A percentile compares a stretch with the other conserved stretches of the same genome.
These are phyloP conservation scores for Maniola hyperantus DNA, from an alignment of 2,888 invertebrate genomes.

Conservation along the genomic window DNA sequence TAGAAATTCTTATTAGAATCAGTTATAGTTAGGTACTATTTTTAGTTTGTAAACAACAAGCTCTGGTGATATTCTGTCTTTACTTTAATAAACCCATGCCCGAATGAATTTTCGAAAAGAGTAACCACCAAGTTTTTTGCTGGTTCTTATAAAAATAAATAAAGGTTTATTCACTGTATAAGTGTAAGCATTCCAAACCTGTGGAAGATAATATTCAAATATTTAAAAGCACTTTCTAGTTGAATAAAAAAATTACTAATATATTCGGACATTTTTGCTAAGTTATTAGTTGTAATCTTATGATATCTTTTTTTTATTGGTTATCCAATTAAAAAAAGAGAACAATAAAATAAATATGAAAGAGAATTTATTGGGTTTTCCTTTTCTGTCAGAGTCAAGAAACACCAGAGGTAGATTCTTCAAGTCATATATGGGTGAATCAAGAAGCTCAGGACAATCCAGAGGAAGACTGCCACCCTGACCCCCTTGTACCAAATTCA, in stretches of 20 bases:
- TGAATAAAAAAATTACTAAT: no score
- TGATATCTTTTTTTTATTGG: no score
- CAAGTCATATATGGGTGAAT: conserved; percentile 62
- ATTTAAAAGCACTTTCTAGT: no score
- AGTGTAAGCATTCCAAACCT: no score
- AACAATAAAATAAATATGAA: conserved; percentile 10
- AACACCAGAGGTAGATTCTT: conserved; percentile 57
- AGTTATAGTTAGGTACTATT: background rate
- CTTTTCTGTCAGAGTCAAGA: conserved; percentile 52
- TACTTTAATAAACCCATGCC: no score
- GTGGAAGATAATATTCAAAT: no score
- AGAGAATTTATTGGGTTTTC: conserved; percentile 13
- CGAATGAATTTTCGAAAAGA: no score
- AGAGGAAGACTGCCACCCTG: conserved; percentile 54
- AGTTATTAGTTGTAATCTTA: no score
- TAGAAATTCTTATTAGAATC: conserved; percentile 2
- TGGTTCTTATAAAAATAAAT: no score
- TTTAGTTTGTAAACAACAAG: background rate
- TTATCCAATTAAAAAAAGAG: background rate
- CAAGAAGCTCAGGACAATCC: conserved; percentile 51
- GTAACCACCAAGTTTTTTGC: no score
- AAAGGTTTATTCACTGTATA: no score
- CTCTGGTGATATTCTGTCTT: background rate
- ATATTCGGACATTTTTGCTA: no score
- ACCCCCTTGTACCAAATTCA: conserved; percentile 57